These are phyloP conservation scores for Acinonyx jubatus DNA, from an alignment of 2,113 vertebrate species.

Conservation along the genomic window DNA sequence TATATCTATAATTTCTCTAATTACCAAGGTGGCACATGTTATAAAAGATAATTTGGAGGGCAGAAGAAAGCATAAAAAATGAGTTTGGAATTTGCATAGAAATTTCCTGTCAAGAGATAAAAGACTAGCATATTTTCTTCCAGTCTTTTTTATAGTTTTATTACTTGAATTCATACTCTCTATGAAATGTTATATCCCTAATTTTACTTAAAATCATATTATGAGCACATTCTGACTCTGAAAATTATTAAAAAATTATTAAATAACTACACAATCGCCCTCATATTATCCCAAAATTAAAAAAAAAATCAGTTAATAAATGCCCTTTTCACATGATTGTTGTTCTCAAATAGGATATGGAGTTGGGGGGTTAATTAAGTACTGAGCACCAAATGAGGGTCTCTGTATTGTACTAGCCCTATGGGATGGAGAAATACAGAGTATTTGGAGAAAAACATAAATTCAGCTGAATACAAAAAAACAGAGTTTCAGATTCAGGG, in stretches of 20 bases:
- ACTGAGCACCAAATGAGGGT: background rate
- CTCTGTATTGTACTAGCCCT: background rate
- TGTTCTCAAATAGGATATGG: background rate
- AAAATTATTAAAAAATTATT: background rate
- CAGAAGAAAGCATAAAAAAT: background rate
- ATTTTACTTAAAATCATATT: conserved; percentile 4
- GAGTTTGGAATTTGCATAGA: background rate
- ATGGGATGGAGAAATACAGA: background rate
- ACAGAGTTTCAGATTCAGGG: background rate
- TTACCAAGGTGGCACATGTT: background rate
- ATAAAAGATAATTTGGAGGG: background rate
- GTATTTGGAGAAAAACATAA: background rate
- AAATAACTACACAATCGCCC: background rate
- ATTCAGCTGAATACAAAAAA: background rate
- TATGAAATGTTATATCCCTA: background rate
- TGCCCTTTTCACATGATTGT: background rate
- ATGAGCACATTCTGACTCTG: background rate
- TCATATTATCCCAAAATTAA: background rate
- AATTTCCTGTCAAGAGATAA: background rate
- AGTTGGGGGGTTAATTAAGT: background rate
- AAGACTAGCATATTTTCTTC: background rate
- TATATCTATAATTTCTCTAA: background rate
- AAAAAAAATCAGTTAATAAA: background rate
- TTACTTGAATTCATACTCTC: background rate
- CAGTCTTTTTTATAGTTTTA: background rate